Conservation (phyloP, 1,140 invertebrate species). For the Heliconius hewitsoni region DNA sequence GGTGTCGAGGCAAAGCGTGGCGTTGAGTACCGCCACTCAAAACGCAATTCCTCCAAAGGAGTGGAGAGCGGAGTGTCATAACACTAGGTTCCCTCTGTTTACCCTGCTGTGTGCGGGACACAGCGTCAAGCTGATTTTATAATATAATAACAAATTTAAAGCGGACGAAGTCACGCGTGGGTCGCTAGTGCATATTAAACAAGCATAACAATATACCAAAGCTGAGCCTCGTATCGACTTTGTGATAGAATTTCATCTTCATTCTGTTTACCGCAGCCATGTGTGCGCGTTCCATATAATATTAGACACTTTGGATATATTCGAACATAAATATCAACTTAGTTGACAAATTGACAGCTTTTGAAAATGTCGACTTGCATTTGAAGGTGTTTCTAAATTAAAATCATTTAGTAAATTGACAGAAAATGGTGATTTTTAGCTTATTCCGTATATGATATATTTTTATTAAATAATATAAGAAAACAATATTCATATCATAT, state of each 20-base stretch:
- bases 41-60: no score
- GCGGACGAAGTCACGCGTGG: no score
- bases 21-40: no score
- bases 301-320: not conserved
- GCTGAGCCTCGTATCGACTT: not conserved
- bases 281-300: constrained; percentile 3
- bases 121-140: no score
- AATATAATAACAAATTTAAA: not conserved
- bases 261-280: constrained; percentile 1
- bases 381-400: not conserved
- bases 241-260: constrained; percentile 6
- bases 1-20: no score
- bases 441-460: no score
- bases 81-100: no score
- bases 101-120: no score
- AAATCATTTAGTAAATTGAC: not conserved
- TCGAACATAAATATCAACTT: constrained; percentile 4
- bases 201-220: not conserved
- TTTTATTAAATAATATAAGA: no score
- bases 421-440: no score
- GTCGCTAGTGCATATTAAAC: not conserved
- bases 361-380: not conserved
- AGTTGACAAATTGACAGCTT: constrained; percentile 4
- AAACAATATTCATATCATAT: no score
- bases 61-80: no score